These are phyloP conservation scores for Oscheius sp. DNA, from an alignment of 2,888 invertebrate genomes.

Conservation along the genomic window DNA sequence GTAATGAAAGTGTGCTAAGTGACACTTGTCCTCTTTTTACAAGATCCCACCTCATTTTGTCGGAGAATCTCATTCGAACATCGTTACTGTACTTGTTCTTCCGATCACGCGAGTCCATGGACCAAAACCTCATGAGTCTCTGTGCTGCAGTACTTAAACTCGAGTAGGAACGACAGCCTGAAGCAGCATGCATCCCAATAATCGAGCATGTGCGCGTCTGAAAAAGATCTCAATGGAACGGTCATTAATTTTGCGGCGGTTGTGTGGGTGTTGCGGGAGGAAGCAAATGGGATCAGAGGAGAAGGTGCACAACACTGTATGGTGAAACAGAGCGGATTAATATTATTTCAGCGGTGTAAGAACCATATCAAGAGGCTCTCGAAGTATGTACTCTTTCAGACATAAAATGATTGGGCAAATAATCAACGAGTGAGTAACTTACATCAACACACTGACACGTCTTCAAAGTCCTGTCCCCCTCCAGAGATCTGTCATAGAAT, in stretches of 20 bases:
- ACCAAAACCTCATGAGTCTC: conserved; percentile 52
- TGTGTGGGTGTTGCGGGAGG: too few species aligned
- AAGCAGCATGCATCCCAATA: conserved; percentile 51
- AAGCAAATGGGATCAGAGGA: too few species aligned
- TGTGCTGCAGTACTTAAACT: conserved; percentile 49
- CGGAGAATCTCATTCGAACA: conserved; percentile 39
- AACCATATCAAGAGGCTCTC: too few species aligned
- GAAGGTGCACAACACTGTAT: too few species aligned
- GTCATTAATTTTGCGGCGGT: neutral
- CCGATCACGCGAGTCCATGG: conserved; percentile 46
- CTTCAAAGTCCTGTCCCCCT: conserved; percentile 49
- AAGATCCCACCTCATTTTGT: conserved; percentile 35
- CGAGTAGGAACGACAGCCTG: conserved; percentile 54
- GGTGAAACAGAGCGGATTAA: too few species aligned
- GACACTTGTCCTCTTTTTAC: conserved; percentile 2
- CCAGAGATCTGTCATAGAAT: conserved; percentile 44
- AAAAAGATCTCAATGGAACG: conserved; percentile 10
- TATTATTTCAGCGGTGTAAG: too few species aligned
- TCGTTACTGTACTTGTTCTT: conserved; percentile 45
- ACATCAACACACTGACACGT: conserved; percentile 49
- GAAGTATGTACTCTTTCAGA: neutral
- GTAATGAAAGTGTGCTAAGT: neutral
- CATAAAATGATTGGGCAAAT: neutral
- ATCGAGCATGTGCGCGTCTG: conserved; percentile 53
- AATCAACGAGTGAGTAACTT: neutral